Conservation (phyloP, 2,888 invertebrate species). For the Alsophila aescularia region DNA sequence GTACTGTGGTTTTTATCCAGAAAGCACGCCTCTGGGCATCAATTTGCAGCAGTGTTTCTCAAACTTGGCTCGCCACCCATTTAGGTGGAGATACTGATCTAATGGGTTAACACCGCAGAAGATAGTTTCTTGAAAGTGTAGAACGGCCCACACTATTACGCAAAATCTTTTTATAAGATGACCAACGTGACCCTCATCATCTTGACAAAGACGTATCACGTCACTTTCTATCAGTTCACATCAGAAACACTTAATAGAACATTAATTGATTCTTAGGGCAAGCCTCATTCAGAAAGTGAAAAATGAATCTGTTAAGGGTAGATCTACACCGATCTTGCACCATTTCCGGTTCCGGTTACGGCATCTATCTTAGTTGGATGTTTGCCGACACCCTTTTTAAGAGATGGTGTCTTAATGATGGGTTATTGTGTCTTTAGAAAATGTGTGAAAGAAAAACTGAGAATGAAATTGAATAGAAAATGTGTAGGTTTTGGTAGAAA, state of each 20-base stretch:
- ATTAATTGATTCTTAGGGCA: conserved; percentile 25
- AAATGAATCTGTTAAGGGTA: conserved; percentile 74
- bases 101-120: neutral
- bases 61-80: too few species aligned
- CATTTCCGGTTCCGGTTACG: conserved; percentile 70
- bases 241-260: conserved; percentile 35
- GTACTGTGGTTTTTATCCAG: too few species aligned
- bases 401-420: conserved; percentile 56
- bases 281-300: conserved; percentile 51
- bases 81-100: too few species aligned
- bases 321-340: conserved; percentile 64
- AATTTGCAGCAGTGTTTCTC: too few species aligned
- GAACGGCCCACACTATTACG: neutral
- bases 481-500: too few species aligned
- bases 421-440: conserved; percentile 23
- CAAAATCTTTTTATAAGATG: neutral
- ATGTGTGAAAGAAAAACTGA: conserved; percentile 7
- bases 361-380: conserved; percentile 78
- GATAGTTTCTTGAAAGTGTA: neutral
- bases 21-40: too few species aligned
- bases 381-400: conserved; percentile 73
- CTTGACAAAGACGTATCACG: conserved; percentile 33
- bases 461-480: neutral
- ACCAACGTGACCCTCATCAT: conserved; percentile 22
- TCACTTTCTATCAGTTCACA: conserved; percentile 10